Evolutionary conservation across 2,888 invertebrate genomes (phyloP), one percentile per base, ranked within the genome.

Genomic region (Leucophenga maculata): DNA sequence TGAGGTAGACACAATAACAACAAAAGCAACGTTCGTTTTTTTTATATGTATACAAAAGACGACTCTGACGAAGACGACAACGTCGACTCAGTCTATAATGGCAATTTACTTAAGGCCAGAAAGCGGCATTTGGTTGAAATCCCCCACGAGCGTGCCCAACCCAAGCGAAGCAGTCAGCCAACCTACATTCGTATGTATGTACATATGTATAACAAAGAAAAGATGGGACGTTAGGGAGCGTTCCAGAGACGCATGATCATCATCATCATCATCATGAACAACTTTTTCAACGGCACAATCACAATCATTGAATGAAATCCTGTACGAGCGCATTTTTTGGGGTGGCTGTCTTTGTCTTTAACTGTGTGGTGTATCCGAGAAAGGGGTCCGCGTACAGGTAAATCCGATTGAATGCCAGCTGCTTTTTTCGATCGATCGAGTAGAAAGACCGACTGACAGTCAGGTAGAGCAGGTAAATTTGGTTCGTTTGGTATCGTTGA

Each of bases 121-220:
- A 57, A 67, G 78, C 73, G 76, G 74, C 77, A 73, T 79, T 82
- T 79, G 82, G 81, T 83, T 83, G 80, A 81, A 81, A 80, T 82
- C 83, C 77, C 76, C 80, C 80, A 82, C n/a, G 22, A 78, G 75
- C 55, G 67, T 64, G 57, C 60, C 32, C 16, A 65, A 39, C 22
- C 55, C 68, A 31, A 66, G 50, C 64, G 54, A 59, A 22, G 48
- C 72, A 74, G 79, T 80, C 82, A 82, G 79, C 79, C 79, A 80
- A 77, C 74, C 67, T 71, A 68, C 71, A 71, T 57, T 59, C 14
- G 31, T 70, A 60, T 75, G 78, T 78, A 83, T 82, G 80, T 80
- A 80, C 11, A 3, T 39, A 39, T 39, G 39, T 39, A 39, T 8
- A 39, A 39, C 39, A 39, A 39, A 39, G 39, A 9, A 39, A 39